Evolutionary conservation across 2,113 vertebrate genomes (phyloP).

Genomic region (Pygoscelis adeliae): DNA sequence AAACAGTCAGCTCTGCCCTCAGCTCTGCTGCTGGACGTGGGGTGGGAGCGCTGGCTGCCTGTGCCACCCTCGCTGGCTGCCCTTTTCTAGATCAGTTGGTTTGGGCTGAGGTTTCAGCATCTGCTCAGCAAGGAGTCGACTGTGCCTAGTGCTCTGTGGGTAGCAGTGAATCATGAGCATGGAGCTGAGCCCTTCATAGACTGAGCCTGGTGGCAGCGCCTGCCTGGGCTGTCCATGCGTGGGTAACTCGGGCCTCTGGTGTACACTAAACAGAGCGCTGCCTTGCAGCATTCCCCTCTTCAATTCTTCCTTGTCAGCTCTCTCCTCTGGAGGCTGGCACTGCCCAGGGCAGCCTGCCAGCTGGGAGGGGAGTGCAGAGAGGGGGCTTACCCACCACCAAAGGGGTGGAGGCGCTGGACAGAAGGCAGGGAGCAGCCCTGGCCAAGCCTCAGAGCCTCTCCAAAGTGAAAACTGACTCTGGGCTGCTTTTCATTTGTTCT

Average conservation of each 20-base stretch:
- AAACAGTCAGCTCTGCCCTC: background rate
- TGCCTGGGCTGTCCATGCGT: background rate
- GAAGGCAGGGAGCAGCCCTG: background rate
- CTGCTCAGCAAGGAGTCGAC: background rate
- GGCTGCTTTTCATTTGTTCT: background rate
- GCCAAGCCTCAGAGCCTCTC: background rate
- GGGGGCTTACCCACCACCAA: background rate
- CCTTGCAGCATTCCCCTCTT: background rate
- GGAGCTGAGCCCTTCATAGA: background rate
- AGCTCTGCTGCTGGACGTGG: accelerated
- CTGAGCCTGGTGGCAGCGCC: background rate
- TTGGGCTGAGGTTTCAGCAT: background rate
- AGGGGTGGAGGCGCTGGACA: background rate
- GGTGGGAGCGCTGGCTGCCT: background rate
- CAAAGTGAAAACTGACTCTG: background rate
- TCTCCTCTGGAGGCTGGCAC: background rate
- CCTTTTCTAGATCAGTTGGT: no score
- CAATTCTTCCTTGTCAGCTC: background rate
- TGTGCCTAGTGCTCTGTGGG: accelerated
- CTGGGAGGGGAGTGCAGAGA: background rate
- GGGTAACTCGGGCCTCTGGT: background rate
- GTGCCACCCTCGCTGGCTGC: background rate
- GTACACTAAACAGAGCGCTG: accelerated
- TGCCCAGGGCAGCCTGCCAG: background rate
- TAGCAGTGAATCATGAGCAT: accelerated